Evolutionary conservation across 1,140 invertebrate genomes (phyloP).

Genomic region (Ridgeia piscesae): DNA sequence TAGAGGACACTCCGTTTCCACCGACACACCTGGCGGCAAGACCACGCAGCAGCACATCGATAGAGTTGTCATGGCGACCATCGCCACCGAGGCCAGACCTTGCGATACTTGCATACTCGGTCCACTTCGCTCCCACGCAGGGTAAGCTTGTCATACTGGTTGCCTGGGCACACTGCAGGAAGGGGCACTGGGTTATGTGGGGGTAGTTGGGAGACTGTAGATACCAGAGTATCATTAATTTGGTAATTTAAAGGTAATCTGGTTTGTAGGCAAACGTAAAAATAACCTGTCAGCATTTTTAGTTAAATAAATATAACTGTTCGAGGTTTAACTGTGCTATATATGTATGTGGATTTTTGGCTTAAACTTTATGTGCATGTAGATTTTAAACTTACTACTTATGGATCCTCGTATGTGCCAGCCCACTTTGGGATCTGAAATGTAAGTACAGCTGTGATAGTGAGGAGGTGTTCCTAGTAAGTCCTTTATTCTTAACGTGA

Average conservation of each 20-base stretch:
- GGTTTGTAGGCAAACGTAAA: neutral
- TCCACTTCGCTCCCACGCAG: conserved; percentile 11
- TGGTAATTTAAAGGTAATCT: neutral
- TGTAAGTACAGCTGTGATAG: too few relatives aligned
- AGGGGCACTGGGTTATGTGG: neutral
- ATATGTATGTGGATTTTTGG: too few relatives aligned
- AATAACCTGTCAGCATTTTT: neutral
- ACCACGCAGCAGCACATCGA: neutral
- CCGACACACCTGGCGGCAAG: neutral
- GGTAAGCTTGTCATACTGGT: neutral
- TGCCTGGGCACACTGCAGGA: neutral
- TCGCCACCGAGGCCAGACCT: neutral
- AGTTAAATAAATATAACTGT: neutral
- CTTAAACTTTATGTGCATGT: too few relatives aligned
- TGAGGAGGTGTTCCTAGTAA: too few relatives aligned
- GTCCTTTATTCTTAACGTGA: too few relatives aligned
- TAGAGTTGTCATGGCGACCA: conserved; percentile 5
- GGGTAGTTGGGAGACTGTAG: neutral
- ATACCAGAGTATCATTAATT: neutral
- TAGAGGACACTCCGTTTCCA: neutral
- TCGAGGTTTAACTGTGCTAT: too few relatives aligned
- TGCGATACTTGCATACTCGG: neutral
- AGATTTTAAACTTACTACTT: too few relatives aligned
- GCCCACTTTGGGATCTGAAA: too few relatives aligned
- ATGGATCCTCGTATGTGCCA: too few relatives aligned